Conservation (phyloP, 2,797 vertebrate species). For the Ceryle rudis region DNA sequence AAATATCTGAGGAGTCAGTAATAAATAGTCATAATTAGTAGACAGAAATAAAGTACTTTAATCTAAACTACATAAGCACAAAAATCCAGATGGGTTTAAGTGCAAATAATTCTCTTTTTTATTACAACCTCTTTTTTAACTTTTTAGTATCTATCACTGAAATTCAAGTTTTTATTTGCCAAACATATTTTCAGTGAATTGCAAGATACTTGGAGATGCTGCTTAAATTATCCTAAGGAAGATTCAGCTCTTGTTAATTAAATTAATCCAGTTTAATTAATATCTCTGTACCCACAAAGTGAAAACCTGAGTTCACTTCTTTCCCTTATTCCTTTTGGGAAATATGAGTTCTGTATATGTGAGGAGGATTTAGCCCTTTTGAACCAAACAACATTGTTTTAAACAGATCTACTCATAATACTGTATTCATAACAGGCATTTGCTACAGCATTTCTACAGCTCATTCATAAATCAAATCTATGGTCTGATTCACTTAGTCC, state of each 20-base stretch:
- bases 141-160: constrained; percentile 14
- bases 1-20: constrained; percentile 24
- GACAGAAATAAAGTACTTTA: constrained; percentile 26
- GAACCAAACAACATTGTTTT: not conserved
- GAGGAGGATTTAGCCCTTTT: not conserved
- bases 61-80: constrained; percentile 40
- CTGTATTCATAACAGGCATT: not conserved
- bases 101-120: constrained; percentile 59
- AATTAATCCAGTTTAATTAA: constrained; percentile 41
- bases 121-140: not conserved
- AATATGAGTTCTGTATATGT: not conserved
- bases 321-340: not conserved
- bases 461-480: not conserved
- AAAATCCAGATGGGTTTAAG: constrained; percentile 44
- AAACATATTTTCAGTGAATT: not conserved
- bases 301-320: not conserved
- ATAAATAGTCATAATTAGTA: constrained; percentile 71
- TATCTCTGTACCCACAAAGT: not conserved
- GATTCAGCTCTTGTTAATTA: not conserved
- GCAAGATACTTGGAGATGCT: not conserved
- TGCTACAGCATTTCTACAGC: not conserved
- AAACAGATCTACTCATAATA: not conserved
- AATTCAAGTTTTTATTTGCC: constrained; percentile 14
- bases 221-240: not conserved
- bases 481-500: not conserved